Conservation (phyloP, 2,797 vertebrate genomes). For the Sphaeramia orbicularis region DNA sequence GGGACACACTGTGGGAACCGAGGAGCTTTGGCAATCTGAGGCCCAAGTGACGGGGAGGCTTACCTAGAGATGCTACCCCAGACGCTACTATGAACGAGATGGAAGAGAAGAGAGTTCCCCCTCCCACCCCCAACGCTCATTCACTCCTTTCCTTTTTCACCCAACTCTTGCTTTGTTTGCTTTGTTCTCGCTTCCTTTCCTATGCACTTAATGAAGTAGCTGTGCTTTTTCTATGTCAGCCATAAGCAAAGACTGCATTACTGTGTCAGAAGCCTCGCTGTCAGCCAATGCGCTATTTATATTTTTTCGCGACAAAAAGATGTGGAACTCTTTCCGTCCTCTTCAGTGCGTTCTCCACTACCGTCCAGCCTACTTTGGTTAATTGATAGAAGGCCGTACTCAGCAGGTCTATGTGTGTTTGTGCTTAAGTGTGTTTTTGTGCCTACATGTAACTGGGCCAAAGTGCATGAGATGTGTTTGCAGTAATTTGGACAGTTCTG, state of each 20-base stretch:
- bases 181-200: constrained; percentile 78
- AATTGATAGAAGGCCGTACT: constrained; percentile 31
- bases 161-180: constrained; percentile 79
- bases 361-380: constrained; percentile 39
- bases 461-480: constrained; percentile 23
- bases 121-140: constrained; percentile 55
- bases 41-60: constrained; percentile 73
- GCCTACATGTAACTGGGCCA: constrained; percentile 26
- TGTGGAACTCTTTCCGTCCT: constrained; percentile 23
- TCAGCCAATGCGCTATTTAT: constrained; percentile 61
- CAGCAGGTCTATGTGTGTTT: constrained; percentile 35
- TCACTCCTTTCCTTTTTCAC: constrained; percentile 70
- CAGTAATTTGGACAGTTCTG: constrained; percentile 42
- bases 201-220: constrained; percentile 83
- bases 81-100: constrained; percentile 41
- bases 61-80: constrained; percentile 77
- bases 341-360: constrained; percentile 10
- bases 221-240: constrained; percentile 67
- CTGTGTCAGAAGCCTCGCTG: constrained; percentile 47
- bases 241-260: constrained; percentile 57
- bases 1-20: constrained; percentile 79
- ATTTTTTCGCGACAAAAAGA: constrained; percentile 50
- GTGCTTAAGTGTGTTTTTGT: constrained; percentile 25
- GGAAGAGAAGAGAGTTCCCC: constrained; percentile 60
- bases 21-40: constrained; percentile 72